Conservation (phyloP, 64 coral and sea anemone genomes). For the Catalaphyllia jardinei region DNA sequence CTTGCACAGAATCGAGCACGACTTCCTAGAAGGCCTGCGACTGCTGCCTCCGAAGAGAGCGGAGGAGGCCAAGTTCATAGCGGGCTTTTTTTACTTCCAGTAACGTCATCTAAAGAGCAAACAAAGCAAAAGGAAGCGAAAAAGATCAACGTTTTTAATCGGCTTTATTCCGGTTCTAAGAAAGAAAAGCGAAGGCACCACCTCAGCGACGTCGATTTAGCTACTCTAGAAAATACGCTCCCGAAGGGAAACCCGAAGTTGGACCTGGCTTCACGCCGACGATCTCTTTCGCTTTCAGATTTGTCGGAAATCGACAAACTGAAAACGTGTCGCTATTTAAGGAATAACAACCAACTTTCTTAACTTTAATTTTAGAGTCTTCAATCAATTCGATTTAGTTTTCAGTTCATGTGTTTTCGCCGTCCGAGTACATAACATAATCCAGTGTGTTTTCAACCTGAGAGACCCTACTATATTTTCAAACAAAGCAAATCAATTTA, state of each 20-base stretch:
- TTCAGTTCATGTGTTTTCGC: too few species aligned
- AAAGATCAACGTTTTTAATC: conserved; percentile 21
- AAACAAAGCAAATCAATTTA: neutral
- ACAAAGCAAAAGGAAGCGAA: conserved; percentile 1
- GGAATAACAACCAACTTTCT: conserved; percentile 13
- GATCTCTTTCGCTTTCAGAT: conserved; percentile 78
- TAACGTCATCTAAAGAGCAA: conserved; percentile 56
- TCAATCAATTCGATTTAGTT: neutral
- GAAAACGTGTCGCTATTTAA: conserved; percentile 71
- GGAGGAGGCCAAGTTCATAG: conserved; percentile 21
- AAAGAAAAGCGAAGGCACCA: neutral
- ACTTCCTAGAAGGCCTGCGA: neutral
- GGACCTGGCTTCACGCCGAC: conserved; percentile 4
- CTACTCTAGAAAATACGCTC: neutral
- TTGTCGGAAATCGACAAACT: conserved; percentile 65
- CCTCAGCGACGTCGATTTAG: conserved; percentile 3
- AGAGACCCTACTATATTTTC: neutral
- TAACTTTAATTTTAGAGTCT: neutral
- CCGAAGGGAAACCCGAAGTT: neutral
- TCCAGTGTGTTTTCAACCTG: too few species aligned
- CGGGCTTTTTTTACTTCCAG: conserved; percentile 25
- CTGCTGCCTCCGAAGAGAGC: conserved; percentile 3
- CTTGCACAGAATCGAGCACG: neutral
- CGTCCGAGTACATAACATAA: too few species aligned
- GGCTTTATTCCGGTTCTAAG: conserved; percentile 38